Percentiles rank a stretch among this genome's conserved stretches.
Conservation (phyloP, 2,888 invertebrate species). For the Dynastes grantii region DNA sequence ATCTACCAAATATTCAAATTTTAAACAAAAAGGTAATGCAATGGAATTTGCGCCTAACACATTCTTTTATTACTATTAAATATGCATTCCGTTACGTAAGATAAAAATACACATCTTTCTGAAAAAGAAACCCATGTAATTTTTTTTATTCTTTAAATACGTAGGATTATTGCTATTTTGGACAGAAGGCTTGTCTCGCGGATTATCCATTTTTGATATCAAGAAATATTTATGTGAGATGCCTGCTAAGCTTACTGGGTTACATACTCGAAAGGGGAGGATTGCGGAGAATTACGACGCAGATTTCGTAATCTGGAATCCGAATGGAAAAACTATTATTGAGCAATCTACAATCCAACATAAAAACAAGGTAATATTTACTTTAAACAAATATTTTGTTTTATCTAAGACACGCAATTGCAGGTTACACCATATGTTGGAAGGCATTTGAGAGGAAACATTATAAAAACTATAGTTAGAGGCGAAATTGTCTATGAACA, state of each 20-base stretch:
- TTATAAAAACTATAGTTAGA: constrained; percentile 78
- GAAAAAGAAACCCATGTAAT: no score
- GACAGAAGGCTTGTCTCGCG: constrained; percentile 76
- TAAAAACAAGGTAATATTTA: constrained; percentile 76
- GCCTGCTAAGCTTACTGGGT: constrained; percentile 77
- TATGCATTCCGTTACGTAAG: no score
- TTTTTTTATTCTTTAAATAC: constrained; percentile 12
- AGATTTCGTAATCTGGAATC: constrained; percentile 82
- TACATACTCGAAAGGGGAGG: constrained; percentile 77
- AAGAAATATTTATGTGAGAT: constrained; percentile 75
- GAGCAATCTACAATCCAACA: constrained; percentile 76
- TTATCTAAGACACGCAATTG: constrained; percentile 56
- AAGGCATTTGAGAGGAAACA: constrained; percentile 75
- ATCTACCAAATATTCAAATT: no score
- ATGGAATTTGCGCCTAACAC: no score
- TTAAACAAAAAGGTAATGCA: no score
- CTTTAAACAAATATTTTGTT: constrained; percentile 38
- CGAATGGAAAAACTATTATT: constrained; percentile 76
- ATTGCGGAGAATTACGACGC: constrained; percentile 79
- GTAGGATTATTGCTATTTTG: constrained; percentile 79
- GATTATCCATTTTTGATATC: constrained; percentile 73
- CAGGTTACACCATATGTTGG: constrained; percentile 80
- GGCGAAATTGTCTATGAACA: constrained; percentile 76
- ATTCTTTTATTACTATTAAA: no score
- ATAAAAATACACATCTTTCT: no score